Evolutionary conservation across 2,888 invertebrate species (phyloP).

Genomic region (Synanthedon tipuliformis): DNA sequence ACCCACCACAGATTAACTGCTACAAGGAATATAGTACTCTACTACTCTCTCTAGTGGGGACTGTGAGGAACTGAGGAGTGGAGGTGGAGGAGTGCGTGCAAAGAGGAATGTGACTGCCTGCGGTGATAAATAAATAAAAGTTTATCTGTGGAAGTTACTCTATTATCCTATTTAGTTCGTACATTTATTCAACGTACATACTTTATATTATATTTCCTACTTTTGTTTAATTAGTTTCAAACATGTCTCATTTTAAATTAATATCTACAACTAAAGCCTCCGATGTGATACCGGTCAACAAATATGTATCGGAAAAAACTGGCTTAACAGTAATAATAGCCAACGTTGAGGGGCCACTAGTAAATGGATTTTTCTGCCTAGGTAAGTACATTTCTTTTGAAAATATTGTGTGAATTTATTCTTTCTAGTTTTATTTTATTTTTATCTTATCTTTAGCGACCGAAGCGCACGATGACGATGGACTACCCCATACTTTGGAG

Average conservation of each 20-base stretch:
- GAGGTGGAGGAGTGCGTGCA: no score
- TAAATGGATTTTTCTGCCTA: constrained; percentile 87
- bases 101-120: no score
- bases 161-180: no score
- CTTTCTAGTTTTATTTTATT: neutral
- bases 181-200: no score
- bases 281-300: constrained; percentile 80
- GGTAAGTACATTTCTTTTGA: constrained; percentile 61
- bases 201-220: neutral
- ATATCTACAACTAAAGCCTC: constrained; percentile 76
- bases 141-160: no score
- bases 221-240: neutral
- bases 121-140: no score
- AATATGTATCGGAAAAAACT: constrained; percentile 82
- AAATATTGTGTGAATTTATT: neutral
- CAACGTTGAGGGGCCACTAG: constrained; percentile 90
- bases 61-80: no score
- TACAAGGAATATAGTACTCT: no score
- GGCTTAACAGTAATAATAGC: constrained; percentile 86
- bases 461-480: constrained; percentile 92
- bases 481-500: constrained; percentile 91
- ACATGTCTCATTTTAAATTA: constrained; percentile 56
- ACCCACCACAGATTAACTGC: no score
- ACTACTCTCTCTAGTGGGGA: no score
- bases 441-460: constrained; percentile 73